phyloP scores from a whole-genome alignment of 2,797 vertebrate genomes.

The Muraenolepis orangiensis region DNA sequence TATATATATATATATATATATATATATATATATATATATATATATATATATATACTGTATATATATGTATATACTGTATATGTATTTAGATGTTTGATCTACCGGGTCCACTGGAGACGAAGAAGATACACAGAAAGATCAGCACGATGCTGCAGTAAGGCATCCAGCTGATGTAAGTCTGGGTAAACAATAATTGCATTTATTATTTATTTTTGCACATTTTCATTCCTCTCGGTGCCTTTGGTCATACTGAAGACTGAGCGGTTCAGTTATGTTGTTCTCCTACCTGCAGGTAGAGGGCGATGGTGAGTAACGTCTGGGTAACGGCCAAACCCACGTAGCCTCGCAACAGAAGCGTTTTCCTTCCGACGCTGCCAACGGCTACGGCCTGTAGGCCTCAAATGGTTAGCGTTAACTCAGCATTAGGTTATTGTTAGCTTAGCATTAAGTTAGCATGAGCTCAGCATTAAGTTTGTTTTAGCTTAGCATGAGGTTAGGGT shows the following conservation, averaged over 20 bases:
- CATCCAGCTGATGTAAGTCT: slow-evolving; percentile 65
- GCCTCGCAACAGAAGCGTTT: slow-evolving; percentile 55
- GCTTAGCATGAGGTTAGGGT: too few relatives aligned
- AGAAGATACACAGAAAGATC: slow-evolving; percentile 63
- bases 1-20: neutral
- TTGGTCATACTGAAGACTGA: neutral
- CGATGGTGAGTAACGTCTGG: slow-evolving; percentile 57
- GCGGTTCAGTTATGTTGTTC: neutral
- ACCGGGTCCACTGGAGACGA: slow-evolving; percentile 67
- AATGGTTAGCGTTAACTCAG: too few relatives aligned
- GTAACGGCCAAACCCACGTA: slow-evolving; percentile 53
- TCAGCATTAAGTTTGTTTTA: too few relatives aligned
- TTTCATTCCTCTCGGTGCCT: neutral
- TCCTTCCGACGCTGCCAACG: slow-evolving; percentile 68
- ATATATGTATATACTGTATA: neutral
- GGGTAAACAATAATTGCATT: neutral
- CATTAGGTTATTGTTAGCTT: neutral
- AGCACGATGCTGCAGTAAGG: slow-evolving; percentile 71
- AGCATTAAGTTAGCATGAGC: neutral
- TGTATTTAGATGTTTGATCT: neutral
- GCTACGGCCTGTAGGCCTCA: slow-evolving; percentile 69
- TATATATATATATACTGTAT: neutral
- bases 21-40: neutral
- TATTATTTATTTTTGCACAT: neutral
- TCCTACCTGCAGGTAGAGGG: slow-evolving; percentile 62